Conservation (phyloP, 1,140 invertebrate genomes). For the Battus philenor region DNA sequence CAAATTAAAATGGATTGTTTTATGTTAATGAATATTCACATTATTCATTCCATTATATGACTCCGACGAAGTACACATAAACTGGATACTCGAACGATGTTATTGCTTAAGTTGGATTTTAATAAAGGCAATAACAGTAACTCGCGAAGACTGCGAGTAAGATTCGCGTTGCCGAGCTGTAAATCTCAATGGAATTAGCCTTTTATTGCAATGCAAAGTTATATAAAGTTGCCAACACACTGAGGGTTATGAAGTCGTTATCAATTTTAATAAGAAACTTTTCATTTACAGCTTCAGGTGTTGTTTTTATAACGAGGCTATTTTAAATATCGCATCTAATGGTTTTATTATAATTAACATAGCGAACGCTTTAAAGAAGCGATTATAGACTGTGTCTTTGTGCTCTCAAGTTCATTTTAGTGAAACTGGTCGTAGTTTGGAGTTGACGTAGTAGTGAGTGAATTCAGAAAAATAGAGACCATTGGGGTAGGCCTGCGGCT, state of each 20-base stretch:
- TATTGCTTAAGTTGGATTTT: slow-evolving; percentile 16
- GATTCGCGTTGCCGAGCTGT: slow-evolving; percentile 14
- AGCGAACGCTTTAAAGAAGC: too few relatives aligned
- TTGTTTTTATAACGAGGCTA: neutral
- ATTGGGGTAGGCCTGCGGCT: too few relatives aligned
- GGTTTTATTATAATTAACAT: neutral
- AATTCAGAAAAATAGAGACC: too few relatives aligned
- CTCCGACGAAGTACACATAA: slow-evolving; percentile 9
- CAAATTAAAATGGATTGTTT: too few relatives aligned
- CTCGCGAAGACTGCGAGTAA: slow-evolving; percentile 10
- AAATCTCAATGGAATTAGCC: slow-evolving; percentile 14
- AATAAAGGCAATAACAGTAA: slow-evolving; percentile 17
- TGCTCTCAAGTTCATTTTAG: too few relatives aligned
- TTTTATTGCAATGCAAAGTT: slow-evolving; percentile 13
- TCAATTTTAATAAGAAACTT: neutral
- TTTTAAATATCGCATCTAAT: neutral
- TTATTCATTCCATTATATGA: slow-evolving; percentile 11
- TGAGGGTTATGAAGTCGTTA: neutral
- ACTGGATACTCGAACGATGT: slow-evolving; percentile 10
- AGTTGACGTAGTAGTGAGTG: too few relatives aligned
- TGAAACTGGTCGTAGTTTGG: too few relatives aligned
- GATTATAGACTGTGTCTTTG: too few relatives aligned
- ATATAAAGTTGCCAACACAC: slow-evolving; percentile 9
- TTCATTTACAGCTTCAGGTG: neutral
- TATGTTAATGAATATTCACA: slow-evolving; percentile 6